A percentile compares a stretch with the other conserved stretches of the same genome.
These are phyloP conservation scores for Trypoxylus dichotomus DNA, from an alignment of 1,140 invertebrate species.

Conservation along the genomic window DNA sequence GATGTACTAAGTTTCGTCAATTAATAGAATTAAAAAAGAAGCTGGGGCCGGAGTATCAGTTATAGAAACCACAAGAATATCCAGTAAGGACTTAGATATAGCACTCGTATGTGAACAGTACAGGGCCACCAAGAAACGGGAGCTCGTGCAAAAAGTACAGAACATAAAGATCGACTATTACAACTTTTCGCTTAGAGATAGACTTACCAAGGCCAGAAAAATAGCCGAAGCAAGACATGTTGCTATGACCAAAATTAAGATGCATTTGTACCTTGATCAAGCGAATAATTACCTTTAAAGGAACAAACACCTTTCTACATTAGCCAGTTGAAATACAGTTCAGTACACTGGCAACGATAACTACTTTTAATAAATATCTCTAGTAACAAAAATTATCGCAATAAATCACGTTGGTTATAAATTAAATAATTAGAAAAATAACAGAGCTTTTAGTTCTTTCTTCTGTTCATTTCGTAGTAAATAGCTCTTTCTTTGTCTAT, in stretches of 20 bases:
- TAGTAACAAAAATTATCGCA: neutral
- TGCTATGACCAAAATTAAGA: neutral
- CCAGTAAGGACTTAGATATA: too few relatives aligned
- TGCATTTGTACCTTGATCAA: neutral
- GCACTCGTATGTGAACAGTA: too few relatives aligned
- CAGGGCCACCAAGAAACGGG: too few relatives aligned
- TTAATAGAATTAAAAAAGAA: too few relatives aligned
- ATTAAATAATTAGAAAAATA: constrained; percentile 15
- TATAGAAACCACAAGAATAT: too few relatives aligned
- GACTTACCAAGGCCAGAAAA: too few relatives aligned
- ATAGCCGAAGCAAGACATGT: too few relatives aligned
- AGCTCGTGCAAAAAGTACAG: too few relatives aligned
- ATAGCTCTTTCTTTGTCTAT: neutral
- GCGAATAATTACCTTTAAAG: neutral
- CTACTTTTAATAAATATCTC: neutral
- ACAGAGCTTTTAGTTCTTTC: neutral
- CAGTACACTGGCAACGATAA: neutral
- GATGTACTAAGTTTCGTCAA: too few relatives aligned
- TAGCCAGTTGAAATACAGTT: neutral
- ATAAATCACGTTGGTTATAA: neutral
- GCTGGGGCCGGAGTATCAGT: too few relatives aligned
- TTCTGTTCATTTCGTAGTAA: neutral
- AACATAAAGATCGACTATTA: too few relatives aligned
- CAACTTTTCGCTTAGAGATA: too few relatives aligned
- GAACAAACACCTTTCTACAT: neutral